These are phyloP conservation scores for Priapulus caudatus DNA, from an alignment of 2,888 invertebrate genomes.

Conservation along the genomic window DNA sequence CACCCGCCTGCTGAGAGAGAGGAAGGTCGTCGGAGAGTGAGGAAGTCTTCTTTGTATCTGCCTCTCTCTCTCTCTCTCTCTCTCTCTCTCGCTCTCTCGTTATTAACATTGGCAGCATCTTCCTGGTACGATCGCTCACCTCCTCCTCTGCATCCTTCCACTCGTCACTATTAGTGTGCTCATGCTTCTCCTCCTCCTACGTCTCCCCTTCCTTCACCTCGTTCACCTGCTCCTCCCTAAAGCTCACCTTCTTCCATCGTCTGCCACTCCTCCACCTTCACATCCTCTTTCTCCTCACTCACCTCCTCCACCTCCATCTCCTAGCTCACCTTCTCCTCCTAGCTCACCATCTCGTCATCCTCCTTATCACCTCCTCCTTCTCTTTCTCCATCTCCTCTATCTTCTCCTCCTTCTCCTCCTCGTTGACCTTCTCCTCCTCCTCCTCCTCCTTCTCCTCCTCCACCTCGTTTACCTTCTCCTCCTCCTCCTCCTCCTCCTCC, in stretches of 20 bases:
- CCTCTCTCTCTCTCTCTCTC: background rate
- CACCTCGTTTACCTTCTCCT: constrained; percentile 53
- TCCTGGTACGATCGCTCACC: no score
- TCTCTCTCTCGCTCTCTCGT: background rate
- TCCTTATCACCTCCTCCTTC: background rate
- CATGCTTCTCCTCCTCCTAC: constrained; percentile 18
- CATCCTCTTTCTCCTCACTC: no score
- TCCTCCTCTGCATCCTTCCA: constrained; percentile 4
- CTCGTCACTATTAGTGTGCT: constrained; percentile 10
- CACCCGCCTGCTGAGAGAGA: constrained; percentile 25
- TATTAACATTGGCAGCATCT: background rate
- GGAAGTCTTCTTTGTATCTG: background rate
- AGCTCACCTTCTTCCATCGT: no score
- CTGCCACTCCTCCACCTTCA: no score
- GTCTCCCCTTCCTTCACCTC: constrained; percentile 7
- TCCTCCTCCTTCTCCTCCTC: no score
- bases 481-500: constrained; percentile 46
- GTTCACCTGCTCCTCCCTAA: constrained; percentile 14
- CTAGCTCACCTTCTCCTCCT: constrained; percentile 13
- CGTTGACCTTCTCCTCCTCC: constrained; percentile 15
- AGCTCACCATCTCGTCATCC: no score
- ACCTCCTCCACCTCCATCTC: no score
- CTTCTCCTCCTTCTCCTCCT: constrained; percentile 24
- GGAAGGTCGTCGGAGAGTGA: background rate
- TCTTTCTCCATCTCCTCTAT: background rate